phyloP scores from a whole-genome alignment of 2,797 vertebrate genomes.

The Okamejei kenojei region DNA sequence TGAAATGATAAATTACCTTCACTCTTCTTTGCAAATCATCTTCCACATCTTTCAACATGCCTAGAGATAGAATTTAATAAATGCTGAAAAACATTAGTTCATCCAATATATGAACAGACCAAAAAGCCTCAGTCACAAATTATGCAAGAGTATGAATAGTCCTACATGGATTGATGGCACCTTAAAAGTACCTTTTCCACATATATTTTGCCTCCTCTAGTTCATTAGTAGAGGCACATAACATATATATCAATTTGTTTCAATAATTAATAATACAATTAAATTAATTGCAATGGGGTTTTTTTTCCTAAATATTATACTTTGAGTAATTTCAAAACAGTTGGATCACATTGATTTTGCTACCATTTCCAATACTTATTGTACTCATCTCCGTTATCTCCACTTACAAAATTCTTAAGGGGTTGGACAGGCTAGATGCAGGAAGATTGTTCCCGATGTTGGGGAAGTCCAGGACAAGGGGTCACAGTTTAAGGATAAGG shows the following conservation, averaged over 20 bases:
- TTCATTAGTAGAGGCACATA: neutral
- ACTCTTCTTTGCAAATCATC: constrained; percentile 96
- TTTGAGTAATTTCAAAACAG: neutral
- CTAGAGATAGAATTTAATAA: constrained; percentile 50
- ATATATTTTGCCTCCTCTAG: neutral
- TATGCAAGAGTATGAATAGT: neutral
- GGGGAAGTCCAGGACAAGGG: too few relatives aligned
- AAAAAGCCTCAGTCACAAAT: neutral
- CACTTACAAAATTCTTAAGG: too few relatives aligned
- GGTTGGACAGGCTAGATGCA: too few relatives aligned
- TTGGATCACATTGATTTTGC: neutral
- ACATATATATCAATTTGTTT: neutral
- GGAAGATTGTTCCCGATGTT: too few relatives aligned
- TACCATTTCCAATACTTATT: too few relatives aligned
- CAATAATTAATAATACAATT: neutral
- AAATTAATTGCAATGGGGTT: neutral
- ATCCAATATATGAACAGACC: neutral
- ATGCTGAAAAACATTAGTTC: neutral
- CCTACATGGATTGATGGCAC: too few relatives aligned
- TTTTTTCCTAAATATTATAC: neutral
- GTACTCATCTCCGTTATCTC: too few relatives aligned
- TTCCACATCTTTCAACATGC: constrained; percentile 97
- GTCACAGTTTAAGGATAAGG: too few relatives aligned
- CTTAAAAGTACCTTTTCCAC: neutral
- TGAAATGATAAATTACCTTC: constrained; percentile 66